Percentiles rank a stretch among this genome's conserved stretches.
phyloP scores from a whole-genome alignment of 2,797 vertebrate species.

The Bufotes viridis region DNA sequence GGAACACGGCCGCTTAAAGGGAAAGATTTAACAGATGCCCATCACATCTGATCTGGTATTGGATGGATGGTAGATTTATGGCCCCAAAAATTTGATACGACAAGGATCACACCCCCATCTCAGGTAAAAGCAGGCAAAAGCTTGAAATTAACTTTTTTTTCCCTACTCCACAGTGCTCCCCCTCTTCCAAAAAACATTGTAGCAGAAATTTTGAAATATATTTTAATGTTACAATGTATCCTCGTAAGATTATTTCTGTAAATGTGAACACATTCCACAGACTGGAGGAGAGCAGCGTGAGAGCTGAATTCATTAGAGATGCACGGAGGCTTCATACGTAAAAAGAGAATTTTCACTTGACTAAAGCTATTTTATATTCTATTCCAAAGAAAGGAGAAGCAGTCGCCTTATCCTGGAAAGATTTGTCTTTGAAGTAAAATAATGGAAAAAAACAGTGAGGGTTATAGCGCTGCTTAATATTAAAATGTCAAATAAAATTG shows the following conservation, averaged over 20 bases:
- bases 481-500: not conserved
- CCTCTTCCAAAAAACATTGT: no score
- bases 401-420: not conserved
- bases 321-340: not conserved
- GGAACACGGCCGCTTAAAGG: no score
- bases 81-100: no score
- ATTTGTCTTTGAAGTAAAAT: constrained; percentile 22
- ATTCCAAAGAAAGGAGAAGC: not conserved
- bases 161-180: not conserved
- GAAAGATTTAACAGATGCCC: no score
- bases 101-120: no score
- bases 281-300: not conserved
- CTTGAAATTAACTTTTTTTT: no score
- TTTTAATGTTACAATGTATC: constrained; percentile 4
- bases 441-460: not conserved
- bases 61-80: no score
- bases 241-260: constrained; percentile 1
- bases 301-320: not conserved
- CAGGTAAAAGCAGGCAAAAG: no score
- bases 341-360: not conserved
- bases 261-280: not conserved
- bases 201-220: not conserved
- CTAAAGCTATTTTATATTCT: constrained; percentile 32
- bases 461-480: not conserved
- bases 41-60: no score